Percentiles rank a stretch among this genome's conserved stretches.
phyloP scores from a whole-genome alignment of 2,888 invertebrate genomes.

The Dromius quadrimaculatus region DNA sequence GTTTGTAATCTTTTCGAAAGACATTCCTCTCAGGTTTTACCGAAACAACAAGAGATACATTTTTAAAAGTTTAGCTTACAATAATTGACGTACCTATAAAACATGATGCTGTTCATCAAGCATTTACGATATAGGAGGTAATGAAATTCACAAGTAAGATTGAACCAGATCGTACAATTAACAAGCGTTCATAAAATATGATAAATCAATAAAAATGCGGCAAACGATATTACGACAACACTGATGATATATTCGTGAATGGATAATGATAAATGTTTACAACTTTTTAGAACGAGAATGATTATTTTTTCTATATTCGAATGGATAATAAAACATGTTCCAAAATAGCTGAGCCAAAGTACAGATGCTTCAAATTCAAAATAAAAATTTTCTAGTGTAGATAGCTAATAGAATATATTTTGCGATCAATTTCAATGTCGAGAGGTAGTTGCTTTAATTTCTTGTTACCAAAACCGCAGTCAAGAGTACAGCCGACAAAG shows the following conservation, averaged over 20 bases:
- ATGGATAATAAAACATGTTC: not conserved
- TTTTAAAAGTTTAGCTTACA: too few species aligned
- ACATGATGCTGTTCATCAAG: too few species aligned
- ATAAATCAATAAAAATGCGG: constrained; percentile 1
- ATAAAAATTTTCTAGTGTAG: not conserved
- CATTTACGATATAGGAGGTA: too few species aligned
- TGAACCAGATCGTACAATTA: not conserved
- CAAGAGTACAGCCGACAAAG: constrained; percentile 34
- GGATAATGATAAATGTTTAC: not conserved
- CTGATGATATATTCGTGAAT: not conserved
- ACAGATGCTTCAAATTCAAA: not conserved
- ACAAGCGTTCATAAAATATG: not conserved
- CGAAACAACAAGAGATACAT: too few species aligned
- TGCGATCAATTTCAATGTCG: not conserved
- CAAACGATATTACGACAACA: too few species aligned
- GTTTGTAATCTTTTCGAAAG: too few species aligned
- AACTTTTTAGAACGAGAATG: not conserved
- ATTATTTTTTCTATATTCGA: not conserved
- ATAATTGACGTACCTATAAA: too few species aligned
- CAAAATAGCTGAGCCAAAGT: not conserved
- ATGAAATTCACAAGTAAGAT: not conserved
- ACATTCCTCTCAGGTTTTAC: too few species aligned
- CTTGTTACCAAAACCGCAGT: constrained; percentile 32
- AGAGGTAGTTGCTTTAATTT: not conserved
- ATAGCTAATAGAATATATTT: not conserved